Evolutionary conservation across 2,113 vertebrate species (phyloP).

Genomic region (Gallinago paraguaiae): DNA sequence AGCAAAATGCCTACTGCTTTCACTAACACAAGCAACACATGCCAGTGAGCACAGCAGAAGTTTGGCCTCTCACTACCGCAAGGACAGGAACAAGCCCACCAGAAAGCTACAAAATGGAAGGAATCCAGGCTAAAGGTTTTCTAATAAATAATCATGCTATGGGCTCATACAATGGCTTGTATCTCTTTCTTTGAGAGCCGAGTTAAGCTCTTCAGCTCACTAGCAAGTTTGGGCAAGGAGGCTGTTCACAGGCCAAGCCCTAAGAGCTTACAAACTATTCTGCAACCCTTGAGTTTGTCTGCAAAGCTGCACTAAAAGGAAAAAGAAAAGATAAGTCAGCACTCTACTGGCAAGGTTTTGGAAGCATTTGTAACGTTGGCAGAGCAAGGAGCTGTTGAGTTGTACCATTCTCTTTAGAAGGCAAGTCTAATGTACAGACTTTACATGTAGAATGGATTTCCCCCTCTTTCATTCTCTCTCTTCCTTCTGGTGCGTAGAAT

Average conservation of each 20-base stretch:
- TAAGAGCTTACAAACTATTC: not conserved
- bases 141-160: not conserved
- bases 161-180: not conserved
- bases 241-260: not conserved
- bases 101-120: not conserved
- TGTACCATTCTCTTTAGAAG: not conserved
- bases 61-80: not conserved
- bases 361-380: not conserved
- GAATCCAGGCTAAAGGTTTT: slow-evolving; percentile 15
- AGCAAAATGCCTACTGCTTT: not conserved
- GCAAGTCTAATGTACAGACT: not conserved
- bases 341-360: not conserved
- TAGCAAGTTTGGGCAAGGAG: slow-evolving; percentile 28
- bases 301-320: not conserved
- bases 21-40: not conserved
- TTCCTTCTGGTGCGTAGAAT: not conserved
- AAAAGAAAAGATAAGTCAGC: not conserved
- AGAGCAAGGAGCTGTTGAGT: not conserved
- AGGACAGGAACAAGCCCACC: not conserved
- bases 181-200: not conserved
- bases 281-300: not conserved
- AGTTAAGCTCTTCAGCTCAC: not conserved
- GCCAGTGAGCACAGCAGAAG: not conserved
- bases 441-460: not conserved
- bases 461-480: not conserved